These are phyloP conservation scores for Endotricha flammealis DNA, from an alignment of 2,888 invertebrate species.

Conservation along the genomic window DNA sequence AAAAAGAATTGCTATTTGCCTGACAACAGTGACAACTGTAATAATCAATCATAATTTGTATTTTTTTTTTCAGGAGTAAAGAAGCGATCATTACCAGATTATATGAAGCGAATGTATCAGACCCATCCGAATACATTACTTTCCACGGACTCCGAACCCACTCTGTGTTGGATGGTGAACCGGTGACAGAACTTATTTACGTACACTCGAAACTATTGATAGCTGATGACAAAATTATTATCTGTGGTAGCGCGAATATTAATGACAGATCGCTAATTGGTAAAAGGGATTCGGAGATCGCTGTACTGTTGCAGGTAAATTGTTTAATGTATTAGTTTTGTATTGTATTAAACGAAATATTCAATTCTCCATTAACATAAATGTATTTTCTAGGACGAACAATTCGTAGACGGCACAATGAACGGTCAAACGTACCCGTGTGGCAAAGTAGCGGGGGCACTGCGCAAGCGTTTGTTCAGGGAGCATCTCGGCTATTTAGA, in stretches of 20 bases:
- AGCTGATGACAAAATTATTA: constrained; percentile 92
- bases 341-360: too few relatives aligned
- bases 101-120: constrained; percentile 85
- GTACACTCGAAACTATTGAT: constrained; percentile 98
- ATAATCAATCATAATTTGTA: too few relatives aligned
- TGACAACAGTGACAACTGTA: too few relatives aligned
- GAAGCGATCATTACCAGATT: constrained; percentile 89
- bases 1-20: too few relatives aligned
- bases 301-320: constrained; percentile 88
- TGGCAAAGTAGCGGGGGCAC: constrained; percentile 91
- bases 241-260: constrained; percentile 98
- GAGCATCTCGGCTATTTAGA: constrained; percentile 90
- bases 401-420: constrained; percentile 89
- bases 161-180: constrained; percentile 85
- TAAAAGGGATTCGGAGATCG: constrained; percentile 95
- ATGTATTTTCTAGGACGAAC: constrained; percentile 84
- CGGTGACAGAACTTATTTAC: constrained; percentile 96
- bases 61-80: constrained; percentile 80
- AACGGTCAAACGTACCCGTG: constrained; percentile 88
- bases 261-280: constrained; percentile 98
- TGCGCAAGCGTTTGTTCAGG: constrained; percentile 90
- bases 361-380: not conserved
- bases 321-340: too few relatives aligned
- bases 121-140: constrained; percentile 91
- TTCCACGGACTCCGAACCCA: constrained; percentile 94